These are phyloP conservation scores for Sesia apiformis DNA, from an alignment of 2,888 invertebrate genomes.

Conservation along the genomic window DNA sequence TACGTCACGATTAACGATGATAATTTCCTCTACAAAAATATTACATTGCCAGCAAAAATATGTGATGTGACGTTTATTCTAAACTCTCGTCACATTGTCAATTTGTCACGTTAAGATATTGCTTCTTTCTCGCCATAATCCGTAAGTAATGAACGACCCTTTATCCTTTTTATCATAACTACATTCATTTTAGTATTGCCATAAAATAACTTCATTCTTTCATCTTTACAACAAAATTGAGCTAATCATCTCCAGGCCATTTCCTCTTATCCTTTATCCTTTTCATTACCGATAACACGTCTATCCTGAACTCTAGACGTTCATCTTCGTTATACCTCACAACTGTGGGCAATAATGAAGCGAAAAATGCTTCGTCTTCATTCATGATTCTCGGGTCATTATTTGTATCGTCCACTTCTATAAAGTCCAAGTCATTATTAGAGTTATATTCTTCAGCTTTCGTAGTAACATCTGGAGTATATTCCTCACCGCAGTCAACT, in stretches of 20 bases:
- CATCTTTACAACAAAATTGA: too few species aligned
- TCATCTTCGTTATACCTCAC: constrained; percentile 60
- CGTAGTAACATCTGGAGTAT: constrained; percentile 1
- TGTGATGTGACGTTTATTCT: too few species aligned
- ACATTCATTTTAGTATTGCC: too few species aligned
- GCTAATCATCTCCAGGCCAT: constrained; percentile 17
- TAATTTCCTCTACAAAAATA: too few species aligned
- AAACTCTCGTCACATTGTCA: too few species aligned
- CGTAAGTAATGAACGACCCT: too few species aligned
- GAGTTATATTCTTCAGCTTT: constrained; percentile 4
- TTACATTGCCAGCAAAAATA: too few species aligned
- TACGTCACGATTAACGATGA: too few species aligned
- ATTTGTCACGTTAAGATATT: too few species aligned
- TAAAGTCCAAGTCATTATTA: constrained; percentile 29
- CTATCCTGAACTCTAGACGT: constrained; percentile 54
- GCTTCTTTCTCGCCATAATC: too few species aligned
- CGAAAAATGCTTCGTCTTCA: constrained; percentile 66
- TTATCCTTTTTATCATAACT: too few species aligned
- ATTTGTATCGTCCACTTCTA: constrained; percentile 27
- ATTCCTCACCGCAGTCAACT: constrained; percentile 9
- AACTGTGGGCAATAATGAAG: constrained; percentile 52
- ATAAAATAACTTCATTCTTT: too few species aligned
- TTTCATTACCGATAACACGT: constrained; percentile 54
- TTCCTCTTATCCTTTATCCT: constrained; percentile 44
- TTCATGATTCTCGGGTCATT: constrained; percentile 58